These are phyloP conservation scores for Drosophila gunungcola DNA, from an alignment of 1,140 invertebrate species.

Conservation along the genomic window DNA sequence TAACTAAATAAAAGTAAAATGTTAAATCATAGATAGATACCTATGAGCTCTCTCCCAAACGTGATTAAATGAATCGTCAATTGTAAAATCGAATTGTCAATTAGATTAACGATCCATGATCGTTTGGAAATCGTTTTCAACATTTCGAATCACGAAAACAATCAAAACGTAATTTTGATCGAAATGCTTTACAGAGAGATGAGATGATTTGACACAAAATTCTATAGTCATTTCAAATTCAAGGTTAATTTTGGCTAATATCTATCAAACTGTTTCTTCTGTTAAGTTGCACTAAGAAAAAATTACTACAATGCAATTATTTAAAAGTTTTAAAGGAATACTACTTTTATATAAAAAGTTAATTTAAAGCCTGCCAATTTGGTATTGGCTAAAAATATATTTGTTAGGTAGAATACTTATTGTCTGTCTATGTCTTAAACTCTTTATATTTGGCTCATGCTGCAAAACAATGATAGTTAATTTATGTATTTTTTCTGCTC, in stretches of 20 bases:
- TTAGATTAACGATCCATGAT: slow-evolving; percentile 30
- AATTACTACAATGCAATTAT: too few relatives aligned
- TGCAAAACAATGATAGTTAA: not conserved
- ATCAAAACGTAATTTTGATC: slow-evolving; percentile 40
- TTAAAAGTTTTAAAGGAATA: too few relatives aligned
- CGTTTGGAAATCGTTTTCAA: slow-evolving; percentile 28
- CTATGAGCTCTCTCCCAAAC: not conserved
- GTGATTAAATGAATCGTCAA: slow-evolving; percentile 1
- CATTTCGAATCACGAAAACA: slow-evolving; percentile 36
- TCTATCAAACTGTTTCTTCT: not conserved
- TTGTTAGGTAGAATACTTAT: too few relatives aligned
- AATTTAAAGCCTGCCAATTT: too few relatives aligned
- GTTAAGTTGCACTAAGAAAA: not conserved
- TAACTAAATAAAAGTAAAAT: not conserved
- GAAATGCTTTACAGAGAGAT: slow-evolving; percentile 22
- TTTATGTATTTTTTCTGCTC: not conserved
- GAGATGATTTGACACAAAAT: slow-evolving; percentile 22
- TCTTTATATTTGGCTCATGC: too few relatives aligned
- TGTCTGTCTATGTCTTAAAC: too few relatives aligned
- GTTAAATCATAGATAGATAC: not conserved
- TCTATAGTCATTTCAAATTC: slow-evolving; percentile 11
- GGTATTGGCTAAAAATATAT: too few relatives aligned
- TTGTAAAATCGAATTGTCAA: slow-evolving; percentile 32
- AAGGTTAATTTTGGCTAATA: slow-evolving; percentile 18
- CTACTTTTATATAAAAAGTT: too few relatives aligned